These are phyloP conservation scores for Pectinophora gossypiella DNA, from an alignment of 1,140 invertebrate genomes.

Conservation along the genomic window DNA sequence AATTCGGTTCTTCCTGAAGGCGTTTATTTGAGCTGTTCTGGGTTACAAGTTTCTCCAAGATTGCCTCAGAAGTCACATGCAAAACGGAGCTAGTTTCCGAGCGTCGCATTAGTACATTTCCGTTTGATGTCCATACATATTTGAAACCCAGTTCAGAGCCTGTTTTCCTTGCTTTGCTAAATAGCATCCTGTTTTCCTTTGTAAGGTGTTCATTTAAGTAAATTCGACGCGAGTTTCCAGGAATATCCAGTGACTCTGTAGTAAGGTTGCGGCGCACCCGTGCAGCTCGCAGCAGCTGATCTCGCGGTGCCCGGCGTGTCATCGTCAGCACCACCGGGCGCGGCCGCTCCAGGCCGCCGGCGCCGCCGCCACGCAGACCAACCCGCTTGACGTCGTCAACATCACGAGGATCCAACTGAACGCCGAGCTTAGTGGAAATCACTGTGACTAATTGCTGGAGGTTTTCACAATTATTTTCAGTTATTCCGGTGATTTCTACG, in stretches of 20 bases:
- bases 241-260: neutral
- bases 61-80: neutral
- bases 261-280: neutral
- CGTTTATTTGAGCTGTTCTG: too few relatives aligned
- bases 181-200: neutral
- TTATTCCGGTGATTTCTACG: neutral
- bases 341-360: neutral
- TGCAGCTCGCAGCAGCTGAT: neutral
- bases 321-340: neutral
- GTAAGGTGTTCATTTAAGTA: neutral
- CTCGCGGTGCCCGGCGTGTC: neutral
- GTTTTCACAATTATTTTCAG: neutral
- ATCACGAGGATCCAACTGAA: constrained; percentile 1
- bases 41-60: neutral
- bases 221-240: neutral
- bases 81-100: neutral
- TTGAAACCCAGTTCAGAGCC: neutral
- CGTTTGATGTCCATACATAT: neutral
- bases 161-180: neutral
- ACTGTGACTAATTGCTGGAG: neutral
- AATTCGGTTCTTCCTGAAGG: neutral
- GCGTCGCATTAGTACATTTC: neutral
- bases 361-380: neutral
- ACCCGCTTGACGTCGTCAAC: neutral
- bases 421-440: neutral